Evolutionary conservation across 2,113 vertebrate genomes (phyloP).

Genomic region (Crotalus helleri): DNA sequence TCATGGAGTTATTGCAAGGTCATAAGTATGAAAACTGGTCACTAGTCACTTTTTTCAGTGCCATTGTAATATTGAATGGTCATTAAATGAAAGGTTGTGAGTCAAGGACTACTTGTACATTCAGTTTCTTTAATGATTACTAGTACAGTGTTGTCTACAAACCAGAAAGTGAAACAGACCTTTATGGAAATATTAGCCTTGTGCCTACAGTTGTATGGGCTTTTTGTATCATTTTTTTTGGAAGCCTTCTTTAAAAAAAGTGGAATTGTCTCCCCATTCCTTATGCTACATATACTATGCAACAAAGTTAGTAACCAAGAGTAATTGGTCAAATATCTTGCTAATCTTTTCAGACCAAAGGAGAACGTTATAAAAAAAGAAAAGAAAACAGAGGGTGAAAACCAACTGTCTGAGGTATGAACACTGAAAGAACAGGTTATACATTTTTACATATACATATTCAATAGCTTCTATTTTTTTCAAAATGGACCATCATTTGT

Average conservation of each 20-base stretch:
- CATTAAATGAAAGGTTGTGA: neutral
- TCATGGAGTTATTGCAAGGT: neutral
- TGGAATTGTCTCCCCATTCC: neutral
- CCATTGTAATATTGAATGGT: neutral
- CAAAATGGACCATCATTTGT: neutral
- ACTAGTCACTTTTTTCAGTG: neutral
- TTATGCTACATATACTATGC: neutral
- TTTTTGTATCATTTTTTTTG: neutral
- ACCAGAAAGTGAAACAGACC: neutral
- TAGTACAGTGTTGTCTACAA: neutral
- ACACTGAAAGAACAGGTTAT: neutral
- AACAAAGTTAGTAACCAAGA: neutral
- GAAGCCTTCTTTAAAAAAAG: neutral
- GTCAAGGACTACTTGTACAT: neutral
- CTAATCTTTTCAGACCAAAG: neutral
- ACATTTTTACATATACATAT: neutral
- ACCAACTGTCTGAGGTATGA: neutral
- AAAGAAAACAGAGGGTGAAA: neutral
- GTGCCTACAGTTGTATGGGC: neutral
- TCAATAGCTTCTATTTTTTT: neutral
- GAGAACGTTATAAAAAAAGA: neutral
- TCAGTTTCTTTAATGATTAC: neutral
- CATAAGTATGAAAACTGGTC: neutral
- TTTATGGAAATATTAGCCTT: neutral
- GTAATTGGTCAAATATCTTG: neutral